phyloP scores from a whole-genome alignment of 1,140 invertebrate species.

The Drosophila melanica region DNA sequence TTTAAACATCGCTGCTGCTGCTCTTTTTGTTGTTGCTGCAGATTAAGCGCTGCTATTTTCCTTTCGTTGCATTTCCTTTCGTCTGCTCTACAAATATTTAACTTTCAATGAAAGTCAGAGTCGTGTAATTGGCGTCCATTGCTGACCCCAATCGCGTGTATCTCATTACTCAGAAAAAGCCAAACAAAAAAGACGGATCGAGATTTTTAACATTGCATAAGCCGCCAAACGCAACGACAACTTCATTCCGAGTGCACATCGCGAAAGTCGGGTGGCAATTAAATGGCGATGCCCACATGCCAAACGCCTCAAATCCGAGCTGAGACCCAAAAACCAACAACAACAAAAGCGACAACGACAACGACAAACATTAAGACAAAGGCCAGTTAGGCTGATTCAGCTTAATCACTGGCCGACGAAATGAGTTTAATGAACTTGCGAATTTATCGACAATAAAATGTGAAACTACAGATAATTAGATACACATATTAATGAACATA shows the following conservation, averaged over 20 bases:
- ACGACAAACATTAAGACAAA: conserved; percentile 33
- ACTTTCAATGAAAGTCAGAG: conserved; percentile 77
- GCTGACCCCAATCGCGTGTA: conserved; percentile 62
- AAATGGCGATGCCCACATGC: conserved; percentile 56
- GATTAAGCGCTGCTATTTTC: conserved; percentile 49
- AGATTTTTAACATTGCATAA: conserved; percentile 70
- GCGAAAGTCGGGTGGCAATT: conserved; percentile 47
- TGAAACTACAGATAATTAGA: conserved; percentile 70
- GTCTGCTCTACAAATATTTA: conserved; percentile 74
- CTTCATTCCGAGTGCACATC: conserved; percentile 57
- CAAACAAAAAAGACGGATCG: conserved; percentile 50
- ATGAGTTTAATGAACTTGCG: conserved; percentile 72
- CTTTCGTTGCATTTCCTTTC: conserved; percentile 78
- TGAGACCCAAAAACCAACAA: conserved; percentile 30
- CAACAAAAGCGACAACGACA: conserved; percentile 9
- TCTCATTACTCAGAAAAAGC: conserved; percentile 56
- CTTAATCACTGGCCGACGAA: conserved; percentile 25
- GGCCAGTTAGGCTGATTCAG: conserved; percentile 33
- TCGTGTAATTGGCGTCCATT: conserved; percentile 49
- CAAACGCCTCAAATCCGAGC: conserved; percentile 34
- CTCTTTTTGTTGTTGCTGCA: not conserved
- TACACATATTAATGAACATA: conserved; percentile 68
- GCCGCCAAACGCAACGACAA: conserved; percentile 40
- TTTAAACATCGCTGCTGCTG: conserved; percentile 12
- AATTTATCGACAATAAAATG: conserved; percentile 78